phyloP scores from a whole-genome alignment of 2,113 vertebrate genomes.

The Campylorhamphus procurvoides region DNA sequence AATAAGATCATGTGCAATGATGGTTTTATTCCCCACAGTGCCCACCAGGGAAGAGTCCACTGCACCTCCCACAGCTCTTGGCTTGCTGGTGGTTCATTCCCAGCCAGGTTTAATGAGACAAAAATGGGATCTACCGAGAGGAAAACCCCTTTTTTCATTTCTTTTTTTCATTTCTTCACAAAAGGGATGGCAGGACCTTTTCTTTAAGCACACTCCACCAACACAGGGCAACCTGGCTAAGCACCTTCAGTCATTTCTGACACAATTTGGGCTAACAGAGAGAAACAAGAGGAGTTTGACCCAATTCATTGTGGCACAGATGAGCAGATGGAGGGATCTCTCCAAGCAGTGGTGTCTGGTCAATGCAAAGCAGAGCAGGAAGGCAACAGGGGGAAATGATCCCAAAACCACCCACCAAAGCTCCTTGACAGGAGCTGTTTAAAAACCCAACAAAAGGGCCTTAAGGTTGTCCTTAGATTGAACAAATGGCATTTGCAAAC shows the following conservation, averaged over 20 bases:
- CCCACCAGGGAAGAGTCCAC: not conserved
- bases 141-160: not conserved
- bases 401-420: not conserved
- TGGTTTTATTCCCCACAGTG: accelerated
- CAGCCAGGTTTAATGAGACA: not conserved
- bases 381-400: not conserved
- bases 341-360: not conserved
- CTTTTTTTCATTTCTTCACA: not conserved
- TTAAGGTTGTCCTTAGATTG: not conserved
- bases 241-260: not conserved
- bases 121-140: not conserved
- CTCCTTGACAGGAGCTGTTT: not conserved
- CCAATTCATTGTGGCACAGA: not conserved
- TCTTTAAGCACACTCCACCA: not conserved
- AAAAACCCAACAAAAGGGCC: not conserved
- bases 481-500: not conserved
- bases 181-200: not conserved
- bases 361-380: not conserved
- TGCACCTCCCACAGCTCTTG: not conserved
- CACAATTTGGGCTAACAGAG: not conserved
- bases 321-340: not conserved
- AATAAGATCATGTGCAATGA: accelerated
- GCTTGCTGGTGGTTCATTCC: not conserved
- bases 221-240: not conserved
- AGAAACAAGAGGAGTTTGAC: not conserved